Percentiles rank a stretch among this genome's conserved stretches.
These are phyloP conservation scores for Spodoptera litura DNA, from an alignment of 1,140 invertebrate species.

Conservation along the genomic window DNA sequence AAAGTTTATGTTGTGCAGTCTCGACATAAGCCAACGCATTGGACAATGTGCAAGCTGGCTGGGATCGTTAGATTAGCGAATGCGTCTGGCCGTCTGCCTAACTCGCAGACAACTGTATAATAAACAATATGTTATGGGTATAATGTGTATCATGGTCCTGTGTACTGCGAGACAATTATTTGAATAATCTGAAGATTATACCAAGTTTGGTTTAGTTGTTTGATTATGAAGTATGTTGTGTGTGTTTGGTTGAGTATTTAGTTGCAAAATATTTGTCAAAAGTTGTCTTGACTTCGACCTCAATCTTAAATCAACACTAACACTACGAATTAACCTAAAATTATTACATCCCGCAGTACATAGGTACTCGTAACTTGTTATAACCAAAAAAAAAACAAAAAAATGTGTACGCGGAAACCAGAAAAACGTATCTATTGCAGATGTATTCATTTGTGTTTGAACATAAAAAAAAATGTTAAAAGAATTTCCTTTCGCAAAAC, in stretches of 20 bases:
- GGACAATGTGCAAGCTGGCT: conserved; percentile 1
- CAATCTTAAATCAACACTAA: too few species aligned
- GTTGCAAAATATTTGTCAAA: not conserved
- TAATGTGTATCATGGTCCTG: not conserved
- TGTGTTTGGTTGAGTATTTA: not conserved
- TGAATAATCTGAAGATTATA: not conserved
- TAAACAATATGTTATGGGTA: conserved; percentile 17
- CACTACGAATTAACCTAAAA: too few species aligned
- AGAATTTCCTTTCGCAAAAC: not conserved
- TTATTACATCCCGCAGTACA: too few species aligned
- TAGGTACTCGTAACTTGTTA: too few species aligned
- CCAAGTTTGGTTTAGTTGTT: too few species aligned
- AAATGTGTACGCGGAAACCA: not conserved
- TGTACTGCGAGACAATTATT: conserved; percentile 2
- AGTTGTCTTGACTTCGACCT: too few species aligned
- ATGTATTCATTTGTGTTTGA: not conserved
- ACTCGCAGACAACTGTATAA: conserved; percentile 6
- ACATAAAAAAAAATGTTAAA: conserved; percentile 4
- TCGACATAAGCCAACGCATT: not conserved
- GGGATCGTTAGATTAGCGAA: conserved; percentile 30
- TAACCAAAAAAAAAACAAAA: not conserved
- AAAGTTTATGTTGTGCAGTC: not conserved
- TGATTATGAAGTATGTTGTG: too few species aligned
- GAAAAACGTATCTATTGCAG: not conserved
- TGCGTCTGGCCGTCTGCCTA: conserved; percentile 35